Conservation (phyloP, 1,140 invertebrate species). For the Latrodectus geometricus region DNA sequence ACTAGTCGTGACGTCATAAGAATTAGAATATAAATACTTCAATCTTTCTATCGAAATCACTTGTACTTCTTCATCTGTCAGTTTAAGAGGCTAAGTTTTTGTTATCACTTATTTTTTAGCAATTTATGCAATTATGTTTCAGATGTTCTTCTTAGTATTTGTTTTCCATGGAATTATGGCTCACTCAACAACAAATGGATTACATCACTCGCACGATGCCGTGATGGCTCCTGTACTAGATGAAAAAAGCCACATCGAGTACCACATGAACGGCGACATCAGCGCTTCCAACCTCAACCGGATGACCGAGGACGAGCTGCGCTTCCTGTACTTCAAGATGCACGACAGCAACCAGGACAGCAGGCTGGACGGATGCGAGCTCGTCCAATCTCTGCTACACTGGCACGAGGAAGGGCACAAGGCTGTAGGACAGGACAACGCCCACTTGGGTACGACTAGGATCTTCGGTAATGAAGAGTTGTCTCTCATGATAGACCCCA, state of each 20-base stretch:
- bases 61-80: too few relatives aligned
- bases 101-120: too few relatives aligned
- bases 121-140: too few relatives aligned
- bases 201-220: too few relatives aligned
- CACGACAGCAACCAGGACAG: conserved; percentile 96
- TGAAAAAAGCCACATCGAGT: conserved; percentile 29
- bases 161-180: too few relatives aligned
- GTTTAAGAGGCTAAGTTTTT: too few relatives aligned
- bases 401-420: conserved; percentile 65
- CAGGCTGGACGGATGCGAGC: conserved; percentile 92
- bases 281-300: conserved; percentile 82
- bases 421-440: conserved; percentile 31
- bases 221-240: too few relatives aligned
- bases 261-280: conserved; percentile 62
- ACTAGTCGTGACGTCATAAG: too few relatives aligned
- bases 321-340: conserved; percentile 98
- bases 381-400: conserved; percentile 81
- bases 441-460: conserved; percentile 73
- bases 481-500: conserved; percentile 91
- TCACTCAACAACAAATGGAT: too few relatives aligned
- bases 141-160: too few relatives aligned
- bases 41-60: too few relatives aligned
- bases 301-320: conserved; percentile 92
- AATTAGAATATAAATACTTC: too few relatives aligned
- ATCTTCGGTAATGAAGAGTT: conserved; percentile 91